Percentiles rank a stretch among this genome's conserved stretches.
phyloP scores from a whole-genome alignment of 2,888 invertebrate species.

The Ectobius pallidus region DNA sequence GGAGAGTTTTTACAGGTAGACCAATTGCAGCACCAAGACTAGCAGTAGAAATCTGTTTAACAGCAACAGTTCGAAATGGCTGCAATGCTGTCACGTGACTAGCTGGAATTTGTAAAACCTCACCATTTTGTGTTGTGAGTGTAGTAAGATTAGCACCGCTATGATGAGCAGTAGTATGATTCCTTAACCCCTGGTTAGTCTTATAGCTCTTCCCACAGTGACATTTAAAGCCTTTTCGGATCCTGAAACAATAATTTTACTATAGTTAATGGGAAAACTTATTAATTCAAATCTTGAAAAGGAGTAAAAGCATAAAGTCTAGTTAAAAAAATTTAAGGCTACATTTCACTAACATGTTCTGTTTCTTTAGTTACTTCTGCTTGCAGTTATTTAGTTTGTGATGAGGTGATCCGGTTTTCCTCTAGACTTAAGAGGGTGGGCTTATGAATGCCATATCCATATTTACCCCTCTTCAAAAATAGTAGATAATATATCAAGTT shows the following conservation, averaged over 20 bases:
- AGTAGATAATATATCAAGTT: too few species aligned
- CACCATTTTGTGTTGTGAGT: constrained; percentile 47
- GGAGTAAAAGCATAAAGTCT: too few species aligned
- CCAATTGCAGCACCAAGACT: constrained; percentile 45
- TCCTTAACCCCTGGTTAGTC: constrained; percentile 78
- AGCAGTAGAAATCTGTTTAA: constrained; percentile 47
- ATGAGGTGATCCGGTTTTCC: too few species aligned
- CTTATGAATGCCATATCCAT: too few species aligned
- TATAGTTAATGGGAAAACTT: too few species aligned
- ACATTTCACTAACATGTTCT: too few species aligned
- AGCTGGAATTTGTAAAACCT: constrained; percentile 48
- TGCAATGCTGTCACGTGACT: constrained; percentile 45
- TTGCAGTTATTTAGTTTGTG: too few species aligned
- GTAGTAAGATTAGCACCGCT: constrained; percentile 50
- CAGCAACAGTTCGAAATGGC: constrained; percentile 47
- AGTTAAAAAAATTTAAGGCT: too few species aligned
- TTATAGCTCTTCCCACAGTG: constrained; percentile 87
- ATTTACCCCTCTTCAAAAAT: too few species aligned
- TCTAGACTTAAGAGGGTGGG: too few species aligned
- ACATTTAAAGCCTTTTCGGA: constrained; percentile 81
- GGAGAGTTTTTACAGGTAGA: constrained; percentile 47
- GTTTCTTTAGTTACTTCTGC: too few species aligned
- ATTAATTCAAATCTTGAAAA: too few species aligned
- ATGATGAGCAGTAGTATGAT: constrained; percentile 65
- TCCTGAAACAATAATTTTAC: constrained; percentile 61